These are phyloP conservation scores for Diprion similis DNA, from an alignment of 1,140 invertebrate genomes.

Conservation along the genomic window DNA sequence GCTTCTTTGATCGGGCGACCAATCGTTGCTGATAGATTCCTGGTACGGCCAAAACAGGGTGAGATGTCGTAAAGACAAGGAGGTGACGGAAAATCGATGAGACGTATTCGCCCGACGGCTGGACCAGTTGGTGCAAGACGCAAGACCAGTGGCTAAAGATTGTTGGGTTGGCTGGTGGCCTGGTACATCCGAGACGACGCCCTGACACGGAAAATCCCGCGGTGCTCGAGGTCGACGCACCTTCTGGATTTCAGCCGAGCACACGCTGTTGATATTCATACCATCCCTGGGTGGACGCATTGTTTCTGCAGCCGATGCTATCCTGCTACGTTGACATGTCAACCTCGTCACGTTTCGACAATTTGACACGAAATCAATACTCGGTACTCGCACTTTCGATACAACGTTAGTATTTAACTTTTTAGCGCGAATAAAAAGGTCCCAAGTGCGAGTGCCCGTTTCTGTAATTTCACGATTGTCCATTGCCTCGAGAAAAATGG, in stretches of 20 bases:
- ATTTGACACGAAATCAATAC: conserved; percentile 14
- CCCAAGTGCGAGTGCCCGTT: not conserved
- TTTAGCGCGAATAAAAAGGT: not conserved
- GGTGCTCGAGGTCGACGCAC: not conserved
- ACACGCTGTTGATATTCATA: not conserved
- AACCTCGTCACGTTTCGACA: conserved; percentile 31
- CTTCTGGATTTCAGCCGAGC: not conserved
- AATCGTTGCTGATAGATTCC: conserved; percentile 46
- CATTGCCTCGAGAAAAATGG: too few species aligned
- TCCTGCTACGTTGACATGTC: conserved; percentile 54
- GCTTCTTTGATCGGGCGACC: not conserved
- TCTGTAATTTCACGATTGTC: not conserved
- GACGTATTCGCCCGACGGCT: conserved; percentile 31
- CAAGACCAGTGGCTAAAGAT: too few species aligned
- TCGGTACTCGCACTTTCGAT: conserved; percentile 14
- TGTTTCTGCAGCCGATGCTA: conserved; percentile 41
- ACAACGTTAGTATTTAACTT: conserved; percentile 13
- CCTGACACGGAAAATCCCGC: conserved; percentile 30
- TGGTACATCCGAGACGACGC: conserved; percentile 53
- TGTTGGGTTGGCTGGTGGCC: conserved; percentile 45
- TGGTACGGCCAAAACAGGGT: conserved; percentile 56
- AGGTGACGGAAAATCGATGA: conserved; percentile 61
- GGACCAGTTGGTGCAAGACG: too few species aligned
- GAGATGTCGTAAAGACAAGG: conserved; percentile 60
- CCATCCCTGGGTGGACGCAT: conserved; percentile 12